Base-by-base conservation (phyloP, 2,113 vertebrate species). In the Clarias gariepinus region DNA sequence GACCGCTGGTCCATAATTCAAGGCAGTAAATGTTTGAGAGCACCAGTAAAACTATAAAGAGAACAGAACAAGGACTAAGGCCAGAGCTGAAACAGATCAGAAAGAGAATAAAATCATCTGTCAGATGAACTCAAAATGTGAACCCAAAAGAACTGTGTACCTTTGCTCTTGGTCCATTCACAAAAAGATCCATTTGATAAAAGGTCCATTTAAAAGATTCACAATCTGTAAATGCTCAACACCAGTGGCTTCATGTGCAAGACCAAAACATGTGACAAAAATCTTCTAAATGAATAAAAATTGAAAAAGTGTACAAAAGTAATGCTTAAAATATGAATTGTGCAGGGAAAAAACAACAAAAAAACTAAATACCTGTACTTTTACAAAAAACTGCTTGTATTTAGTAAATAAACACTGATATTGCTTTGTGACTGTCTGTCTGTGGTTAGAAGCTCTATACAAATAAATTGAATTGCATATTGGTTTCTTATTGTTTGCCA, bases 181-280 rank as follows among this genome's bases (percentile, higher is more conserved):
- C 33, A 36, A 36, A 36, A 36, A 36, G 33, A 36, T 36, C 33
- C 33, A 36, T 36, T 36, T 36, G 33, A 36, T 36, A 36, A 36
- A 36, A 36, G 33, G 33, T 36, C 33, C 33, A 36, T 36, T 36
- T 36, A 36, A 36, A 36, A 36, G 33, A 79, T 21, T 73, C 57
- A n/a, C 58, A 77, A 53, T 77, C 74, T 71, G 52, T 58, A 36
- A 83, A 77, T 83, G 66, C 63, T 78, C 19, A 53, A n/a, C 23
- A 77, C 47, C 12, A 10, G 23, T 53, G 28, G 5, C 47, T 28
- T 55, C 23, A 28, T 8, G 12, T 76, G 41, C 41, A 52, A 52
- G 25, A 55, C 47, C n/a, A 79, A 30, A 33, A 76, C 4, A 57
- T 13, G n/a, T 53, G 19, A 28, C 13, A 78, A 78, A 78, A 16